These are phyloP conservation scores for Apoderus coryli DNA, from an alignment of 2,888 invertebrate genomes.

Conservation along the genomic window DNA sequence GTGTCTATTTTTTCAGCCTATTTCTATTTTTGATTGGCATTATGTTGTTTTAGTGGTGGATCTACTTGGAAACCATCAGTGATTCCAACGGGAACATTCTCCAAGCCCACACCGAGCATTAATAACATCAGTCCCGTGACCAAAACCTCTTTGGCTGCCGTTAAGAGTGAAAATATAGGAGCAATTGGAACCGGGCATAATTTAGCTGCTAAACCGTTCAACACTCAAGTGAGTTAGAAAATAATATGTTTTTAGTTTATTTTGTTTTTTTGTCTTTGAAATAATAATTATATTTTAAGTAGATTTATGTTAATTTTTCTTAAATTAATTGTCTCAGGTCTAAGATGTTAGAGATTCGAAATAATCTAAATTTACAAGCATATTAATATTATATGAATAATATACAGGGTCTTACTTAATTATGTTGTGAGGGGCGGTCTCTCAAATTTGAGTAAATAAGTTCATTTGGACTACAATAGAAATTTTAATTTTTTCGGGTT, in stretches of 20 bases:
- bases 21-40: too few species aligned
- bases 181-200: slow-evolving; percentile 80
- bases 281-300: background rate
- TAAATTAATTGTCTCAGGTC: too few species aligned
- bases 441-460: too few species aligned
- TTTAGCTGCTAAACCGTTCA: slow-evolving; percentile 73
- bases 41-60: slow-evolving; percentile 66
- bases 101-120: slow-evolving; percentile 43
- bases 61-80: slow-evolving; percentile 85
- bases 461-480: too few species aligned
- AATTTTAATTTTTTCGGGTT: too few species aligned
- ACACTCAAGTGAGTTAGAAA: slow-evolving; percentile 22
- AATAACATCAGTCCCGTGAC: slow-evolving; percentile 57
- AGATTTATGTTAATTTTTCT: too few species aligned
- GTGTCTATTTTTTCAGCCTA: slow-evolving; percentile 17
- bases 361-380: too few species aligned
- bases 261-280: too few species aligned
- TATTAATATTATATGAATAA: too few species aligned
- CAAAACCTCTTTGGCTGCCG: slow-evolving; percentile 72
- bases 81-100: slow-evolving; percentile 58
- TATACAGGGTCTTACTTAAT: too few species aligned
- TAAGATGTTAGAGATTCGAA: too few species aligned
- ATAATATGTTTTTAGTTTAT: slow-evolving; percentile 2
- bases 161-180: slow-evolving; percentile 38
- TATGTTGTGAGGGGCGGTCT: too few species aligned